A percentile compares a stretch with the other conserved stretches of the same genome.
These are phyloP conservation scores for Percopsis transmontana DNA, from an alignment of 2,113 vertebrate genomes.

Conservation along the genomic window DNA sequence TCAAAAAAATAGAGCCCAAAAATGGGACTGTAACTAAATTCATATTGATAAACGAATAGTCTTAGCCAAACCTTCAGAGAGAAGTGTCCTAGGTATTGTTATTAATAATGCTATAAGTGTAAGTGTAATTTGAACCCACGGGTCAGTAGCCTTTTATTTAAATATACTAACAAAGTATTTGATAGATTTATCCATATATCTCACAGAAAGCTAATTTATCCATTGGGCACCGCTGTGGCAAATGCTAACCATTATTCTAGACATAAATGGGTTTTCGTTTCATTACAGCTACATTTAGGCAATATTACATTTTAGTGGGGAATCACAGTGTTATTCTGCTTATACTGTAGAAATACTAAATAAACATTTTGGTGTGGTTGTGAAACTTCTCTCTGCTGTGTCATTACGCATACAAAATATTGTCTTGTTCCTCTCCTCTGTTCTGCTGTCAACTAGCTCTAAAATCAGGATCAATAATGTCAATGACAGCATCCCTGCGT, in stretches of 20 bases:
- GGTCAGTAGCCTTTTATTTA: slow-evolving; percentile 15
- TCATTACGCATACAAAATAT: not conserved
- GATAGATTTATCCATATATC: slow-evolving; percentile 17
- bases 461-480: slow-evolving; percentile 56
- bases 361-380: not conserved
- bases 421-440: not conserved
- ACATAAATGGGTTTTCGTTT: slow-evolving; percentile 30
- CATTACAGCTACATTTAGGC: slow-evolving; percentile 1
- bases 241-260: slow-evolving; percentile 25
- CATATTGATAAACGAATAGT: too few relatives aligned
- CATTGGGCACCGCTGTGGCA: slow-evolving; percentile 21
- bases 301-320: slow-evolving; percentile 20
- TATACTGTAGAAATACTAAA: not conserved
- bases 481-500: slow-evolving; percentile 11
- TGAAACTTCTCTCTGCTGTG: not conserved
- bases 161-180: slow-evolving; percentile 27
- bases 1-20: too few relatives aligned
- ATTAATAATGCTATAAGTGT: not conserved
- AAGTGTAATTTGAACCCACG: slow-evolving; percentile 2
- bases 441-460: slow-evolving; percentile 25
- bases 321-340: not conserved
- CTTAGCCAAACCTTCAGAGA: too few relatives aligned
- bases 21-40: too few relatives aligned
- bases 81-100: not conserved
- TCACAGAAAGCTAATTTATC: slow-evolving; percentile 21